Percentiles rank a stretch among this genome's conserved stretches.
phyloP scores from a whole-genome alignment of 2,797 vertebrate genomes.

The Poliocrania exsul region DNA sequence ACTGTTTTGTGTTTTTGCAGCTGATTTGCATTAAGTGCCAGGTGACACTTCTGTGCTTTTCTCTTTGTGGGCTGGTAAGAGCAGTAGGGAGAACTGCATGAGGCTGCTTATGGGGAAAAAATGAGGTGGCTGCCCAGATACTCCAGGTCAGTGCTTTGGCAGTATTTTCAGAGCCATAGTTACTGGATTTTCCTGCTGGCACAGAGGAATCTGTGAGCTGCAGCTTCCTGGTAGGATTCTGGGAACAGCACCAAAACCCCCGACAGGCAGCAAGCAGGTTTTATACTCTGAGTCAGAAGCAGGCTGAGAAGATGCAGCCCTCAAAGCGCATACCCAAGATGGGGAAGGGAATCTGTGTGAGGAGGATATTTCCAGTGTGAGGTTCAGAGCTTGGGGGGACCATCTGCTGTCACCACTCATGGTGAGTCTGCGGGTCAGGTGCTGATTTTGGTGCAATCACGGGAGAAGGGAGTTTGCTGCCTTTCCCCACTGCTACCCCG shows the following conservation, averaged over 20 bases:
- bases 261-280: background rate
- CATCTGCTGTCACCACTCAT: background rate
- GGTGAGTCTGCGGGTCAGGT: background rate
- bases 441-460: background rate
- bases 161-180: background rate
- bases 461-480: background rate
- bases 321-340: background rate
- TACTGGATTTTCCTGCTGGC: background rate
- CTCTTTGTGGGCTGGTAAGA: background rate
- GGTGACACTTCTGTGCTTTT: background rate
- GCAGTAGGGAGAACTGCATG: background rate
- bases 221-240: conserved; percentile 28
- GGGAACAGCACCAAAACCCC: conserved; percentile 39
- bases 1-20: background rate
- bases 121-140: background rate
- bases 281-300: conserved; percentile 45
- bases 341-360: background rate
- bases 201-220: background rate
- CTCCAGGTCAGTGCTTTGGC: background rate
- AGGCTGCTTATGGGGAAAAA: background rate
- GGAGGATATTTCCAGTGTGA: background rate
- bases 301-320: conserved; percentile 38
- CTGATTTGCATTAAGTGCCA: background rate
- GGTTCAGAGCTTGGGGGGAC: background rate
- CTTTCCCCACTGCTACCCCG: background rate